A percentile compares a stretch with the other conserved stretches of the same genome.
These are phyloP conservation scores for Scaptomyza tumidula DNA, from an alignment of 2,888 invertebrate species.

Conservation along the genomic window DNA sequence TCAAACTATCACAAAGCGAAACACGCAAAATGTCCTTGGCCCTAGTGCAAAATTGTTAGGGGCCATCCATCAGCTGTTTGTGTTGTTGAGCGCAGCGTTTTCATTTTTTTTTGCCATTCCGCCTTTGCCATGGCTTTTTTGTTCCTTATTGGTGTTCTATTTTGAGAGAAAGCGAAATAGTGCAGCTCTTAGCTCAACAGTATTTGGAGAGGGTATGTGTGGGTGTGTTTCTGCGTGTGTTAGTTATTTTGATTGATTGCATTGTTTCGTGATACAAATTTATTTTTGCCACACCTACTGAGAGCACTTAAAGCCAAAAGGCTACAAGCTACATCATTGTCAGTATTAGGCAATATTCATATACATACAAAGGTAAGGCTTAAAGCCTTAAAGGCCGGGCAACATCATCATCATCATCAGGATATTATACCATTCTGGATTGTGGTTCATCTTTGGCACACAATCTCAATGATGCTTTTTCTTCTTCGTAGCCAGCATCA, in stretches of 20 bases:
- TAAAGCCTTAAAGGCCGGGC: conserved; percentile 47
- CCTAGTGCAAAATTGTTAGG: conserved; percentile 65
- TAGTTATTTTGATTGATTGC: conserved; percentile 75
- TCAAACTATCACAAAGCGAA: too few relatives aligned
- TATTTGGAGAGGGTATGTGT: background rate
- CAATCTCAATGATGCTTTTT: conserved; percentile 51
- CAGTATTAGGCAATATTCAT: conserved; percentile 27
- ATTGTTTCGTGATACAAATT: conserved; percentile 75
- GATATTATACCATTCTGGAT: background rate
- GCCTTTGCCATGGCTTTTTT: conserved; percentile 24
- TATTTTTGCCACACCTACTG: conserved; percentile 60
- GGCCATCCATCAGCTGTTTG: conserved; percentile 69
- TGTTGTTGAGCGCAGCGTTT: conserved; percentile 61
- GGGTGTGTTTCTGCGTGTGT: conserved; percentile 31
- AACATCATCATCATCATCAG: conserved; percentile 17
- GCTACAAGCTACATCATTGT: conserved; percentile 55
- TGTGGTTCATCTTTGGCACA: conserved; percentile 31
- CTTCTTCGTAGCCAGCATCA: conserved; percentile 50
- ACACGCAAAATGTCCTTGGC: conserved; percentile 74
- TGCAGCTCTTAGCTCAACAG: conserved; percentile 43
- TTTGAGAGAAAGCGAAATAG: conserved; percentile 54
- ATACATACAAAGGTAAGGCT: conserved; percentile 34
- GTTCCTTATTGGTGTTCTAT: conserved; percentile 9
- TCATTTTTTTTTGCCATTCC: conserved; percentile 45
- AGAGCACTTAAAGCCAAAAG: conserved; percentile 45